phyloP scores from a whole-genome alignment of 2,113 vertebrate species.

The Percina caprodes region DNA sequence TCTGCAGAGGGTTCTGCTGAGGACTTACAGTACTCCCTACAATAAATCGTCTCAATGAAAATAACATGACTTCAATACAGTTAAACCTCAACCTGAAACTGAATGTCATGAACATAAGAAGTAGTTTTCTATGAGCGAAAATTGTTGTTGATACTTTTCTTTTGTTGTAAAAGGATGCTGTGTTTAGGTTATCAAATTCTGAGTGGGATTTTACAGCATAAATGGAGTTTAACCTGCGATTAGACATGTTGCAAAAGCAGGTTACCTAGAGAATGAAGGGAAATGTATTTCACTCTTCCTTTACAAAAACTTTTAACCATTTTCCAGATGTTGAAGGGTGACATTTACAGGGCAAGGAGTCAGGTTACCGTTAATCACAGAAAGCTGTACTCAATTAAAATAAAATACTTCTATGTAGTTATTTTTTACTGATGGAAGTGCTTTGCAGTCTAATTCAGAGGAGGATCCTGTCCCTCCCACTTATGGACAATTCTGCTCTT shows the following conservation, averaged over 20 bases:
- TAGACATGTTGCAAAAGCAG: constrained; percentile 6
- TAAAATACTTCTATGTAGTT: not conserved
- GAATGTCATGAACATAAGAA: constrained; percentile 4
- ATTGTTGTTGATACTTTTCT: constrained; percentile 4
- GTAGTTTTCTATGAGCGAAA: constrained; percentile 5
- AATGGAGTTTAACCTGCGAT: constrained; percentile 5
- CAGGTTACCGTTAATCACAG: not conserved
- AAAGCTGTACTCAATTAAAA: not conserved
- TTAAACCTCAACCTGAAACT: constrained; percentile 11
- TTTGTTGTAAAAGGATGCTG: not conserved
- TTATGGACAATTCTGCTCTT: not conserved
- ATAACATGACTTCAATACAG: constrained; percentile 20
- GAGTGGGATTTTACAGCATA: constrained; percentile 2
- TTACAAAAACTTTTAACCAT: not conserved
- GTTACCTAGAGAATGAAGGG: not conserved
- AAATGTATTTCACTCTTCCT: not conserved
- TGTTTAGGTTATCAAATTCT: constrained; percentile 1
- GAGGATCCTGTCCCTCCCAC: not conserved
- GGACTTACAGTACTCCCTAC: not conserved
- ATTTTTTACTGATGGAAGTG: not conserved
- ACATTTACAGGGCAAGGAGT: not conserved
- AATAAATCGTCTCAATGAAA: constrained; percentile 16
- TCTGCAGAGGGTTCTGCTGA: constrained; percentile 2
- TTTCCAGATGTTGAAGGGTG: not conserved
- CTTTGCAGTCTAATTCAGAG: constrained; percentile 11